These are phyloP conservation scores for Drosophila incognita DNA, from an alignment of 2,888 invertebrate genomes.

Conservation along the genomic window DNA sequence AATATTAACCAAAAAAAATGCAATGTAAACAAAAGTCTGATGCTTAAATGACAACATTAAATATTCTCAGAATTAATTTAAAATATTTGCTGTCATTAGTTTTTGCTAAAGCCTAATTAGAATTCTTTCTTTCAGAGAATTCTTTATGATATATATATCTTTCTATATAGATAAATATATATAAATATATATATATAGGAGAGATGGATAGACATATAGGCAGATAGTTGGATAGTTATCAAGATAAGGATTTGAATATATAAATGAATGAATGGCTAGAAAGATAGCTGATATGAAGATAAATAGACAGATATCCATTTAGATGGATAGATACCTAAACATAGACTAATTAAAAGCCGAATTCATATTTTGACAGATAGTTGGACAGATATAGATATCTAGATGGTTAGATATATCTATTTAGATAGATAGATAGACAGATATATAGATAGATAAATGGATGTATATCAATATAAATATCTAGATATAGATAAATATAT, in stretches of 20 bases:
- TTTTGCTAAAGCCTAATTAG: neutral
- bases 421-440: neutral
- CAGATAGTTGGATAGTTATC: too few relatives aligned
- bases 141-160: neutral
- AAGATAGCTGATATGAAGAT: neutral
- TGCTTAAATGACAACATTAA: neutral
- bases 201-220: neutral
- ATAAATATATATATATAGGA: neutral
- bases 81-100: neutral
- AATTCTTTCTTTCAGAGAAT: neutral
- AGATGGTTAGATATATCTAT: neutral
- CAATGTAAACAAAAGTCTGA: neutral
- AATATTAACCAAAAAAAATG: neutral
- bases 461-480: neutral
- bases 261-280: too few relatives aligned
- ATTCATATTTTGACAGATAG: neutral
- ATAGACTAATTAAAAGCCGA: too few relatives aligned
- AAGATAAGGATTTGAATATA: too few relatives aligned
- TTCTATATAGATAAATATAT: neutral
- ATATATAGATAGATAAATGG: neutral
- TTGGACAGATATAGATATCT: neutral
- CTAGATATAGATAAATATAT: neutral
- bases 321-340: too few relatives aligned
- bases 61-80: neutral
- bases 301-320: neutral